Conservation (phyloP, 2,888 invertebrate genomes). For the Caenorhabditis zanzibari region DNA sequence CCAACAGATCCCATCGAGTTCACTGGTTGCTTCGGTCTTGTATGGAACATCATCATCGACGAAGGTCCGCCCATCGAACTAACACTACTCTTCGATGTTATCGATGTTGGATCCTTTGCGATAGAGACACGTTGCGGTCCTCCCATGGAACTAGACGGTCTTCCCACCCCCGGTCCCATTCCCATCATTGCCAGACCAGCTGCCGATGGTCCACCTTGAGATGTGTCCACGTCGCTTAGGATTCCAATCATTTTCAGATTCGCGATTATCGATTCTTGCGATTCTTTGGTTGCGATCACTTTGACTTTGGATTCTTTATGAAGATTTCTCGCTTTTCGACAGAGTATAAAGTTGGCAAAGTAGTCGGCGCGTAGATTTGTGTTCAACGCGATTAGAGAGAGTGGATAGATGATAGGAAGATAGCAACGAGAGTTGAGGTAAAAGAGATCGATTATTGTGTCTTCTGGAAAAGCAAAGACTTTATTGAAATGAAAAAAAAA, state of each 20-base stretch:
- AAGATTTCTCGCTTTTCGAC: conserved; percentile 57
- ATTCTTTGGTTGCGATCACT: conserved; percentile 63
- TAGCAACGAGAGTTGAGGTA: conserved; percentile 30
- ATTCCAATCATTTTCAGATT: conserved; percentile 72
- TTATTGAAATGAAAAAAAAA: too few species aligned
- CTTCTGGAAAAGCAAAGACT: conserved; percentile 19
- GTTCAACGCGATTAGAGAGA: conserved; percentile 36
- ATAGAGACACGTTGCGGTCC: neutral
- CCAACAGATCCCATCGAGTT: conserved; percentile 40
- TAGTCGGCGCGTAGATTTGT: conserved; percentile 49
- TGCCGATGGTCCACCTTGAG: conserved; percentile 10
- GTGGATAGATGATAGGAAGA: conserved; percentile 48
- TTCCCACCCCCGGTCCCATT: neutral
- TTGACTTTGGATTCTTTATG: conserved; percentile 65
- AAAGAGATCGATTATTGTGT: conserved; percentile 19
- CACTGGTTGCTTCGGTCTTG: conserved; percentile 42
- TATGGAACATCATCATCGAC: conserved; percentile 43
- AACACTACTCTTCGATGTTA: conserved; percentile 9
- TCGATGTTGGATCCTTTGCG: conserved; percentile 46
- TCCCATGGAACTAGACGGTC: neutral
- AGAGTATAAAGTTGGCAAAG: conserved; percentile 50
- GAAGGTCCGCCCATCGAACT: neutral
- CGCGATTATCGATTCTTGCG: conserved; percentile 69
- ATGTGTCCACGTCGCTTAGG: conserved; percentile 55
- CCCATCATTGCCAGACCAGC: conserved; percentile 26